phyloP scores from a whole-genome alignment of 2,888 invertebrate species.

The Cremastinae sp. region DNA sequence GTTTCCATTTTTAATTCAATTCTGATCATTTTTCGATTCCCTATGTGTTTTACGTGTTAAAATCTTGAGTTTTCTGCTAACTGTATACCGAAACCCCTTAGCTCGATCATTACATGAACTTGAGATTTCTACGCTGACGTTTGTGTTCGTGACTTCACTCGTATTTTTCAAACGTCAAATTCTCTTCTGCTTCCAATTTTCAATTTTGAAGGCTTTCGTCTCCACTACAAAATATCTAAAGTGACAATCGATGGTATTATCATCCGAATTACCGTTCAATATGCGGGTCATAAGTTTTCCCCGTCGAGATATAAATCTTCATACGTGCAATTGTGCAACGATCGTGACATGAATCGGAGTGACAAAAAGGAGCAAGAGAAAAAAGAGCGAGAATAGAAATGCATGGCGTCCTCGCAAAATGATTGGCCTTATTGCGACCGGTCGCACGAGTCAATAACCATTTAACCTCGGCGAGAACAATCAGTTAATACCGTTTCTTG shows the following conservation, averaged over 20 bases:
- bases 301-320: slow-evolving; percentile 16
- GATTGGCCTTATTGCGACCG: slow-evolving; percentile 76
- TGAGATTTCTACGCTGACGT: too few relatives aligned
- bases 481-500: slow-evolving; percentile 22
- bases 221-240: too few relatives aligned
- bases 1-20: too few relatives aligned
- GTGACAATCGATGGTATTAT: slow-evolving; percentile 54
- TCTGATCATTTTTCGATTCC: too few relatives aligned
- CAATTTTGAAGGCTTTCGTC: too few relatives aligned
- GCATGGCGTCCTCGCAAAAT: slow-evolving; percentile 72
- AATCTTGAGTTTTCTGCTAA: too few relatives aligned
- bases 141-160: too few relatives aligned
- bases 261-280: slow-evolving; percentile 46
- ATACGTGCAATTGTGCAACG: slow-evolving; percentile 37
- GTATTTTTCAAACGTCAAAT: too few relatives aligned
- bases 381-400: slow-evolving; percentile 57
- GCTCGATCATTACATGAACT: too few relatives aligned
- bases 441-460: slow-evolving; percentile 77
- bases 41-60: too few relatives aligned
- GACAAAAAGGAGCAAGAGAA: slow-evolving; percentile 54
- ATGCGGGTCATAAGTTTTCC: slow-evolving; percentile 15
- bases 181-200: too few relatives aligned
- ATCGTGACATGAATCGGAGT: slow-evolving; percentile 61
- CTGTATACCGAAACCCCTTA: too few relatives aligned
- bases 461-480: slow-evolving; percentile 68